Percentiles rank a stretch among this genome's conserved stretches.
These are phyloP conservation scores for Channa argus DNA, from an alignment of 2,113 vertebrate genomes.

Conservation along the genomic window DNA sequence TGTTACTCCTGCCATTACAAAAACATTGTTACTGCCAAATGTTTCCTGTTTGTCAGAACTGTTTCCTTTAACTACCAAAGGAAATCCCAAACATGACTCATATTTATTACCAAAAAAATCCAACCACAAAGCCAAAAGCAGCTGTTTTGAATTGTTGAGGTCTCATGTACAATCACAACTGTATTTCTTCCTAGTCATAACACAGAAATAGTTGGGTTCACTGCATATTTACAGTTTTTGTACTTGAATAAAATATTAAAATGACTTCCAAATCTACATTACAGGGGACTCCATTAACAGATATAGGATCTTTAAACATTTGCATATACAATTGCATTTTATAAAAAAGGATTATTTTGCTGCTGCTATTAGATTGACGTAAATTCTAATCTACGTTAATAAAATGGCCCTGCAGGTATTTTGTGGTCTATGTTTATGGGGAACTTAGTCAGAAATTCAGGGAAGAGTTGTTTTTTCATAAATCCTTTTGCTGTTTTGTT, in stretches of 20 bases:
- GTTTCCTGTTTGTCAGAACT: neutral
- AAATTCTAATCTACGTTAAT: no score
- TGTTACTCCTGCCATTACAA: neutral
- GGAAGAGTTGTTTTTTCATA: no score
- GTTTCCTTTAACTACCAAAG: neutral
- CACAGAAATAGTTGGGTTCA: neutral
- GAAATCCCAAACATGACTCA: neutral
- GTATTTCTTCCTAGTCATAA: neutral
- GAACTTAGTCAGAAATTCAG: neutral
- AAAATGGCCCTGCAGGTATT: no score
- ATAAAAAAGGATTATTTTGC: no score
- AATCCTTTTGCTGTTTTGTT: neutral
- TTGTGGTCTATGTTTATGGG: neutral
- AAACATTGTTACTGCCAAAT: neutral
- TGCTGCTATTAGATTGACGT: no score
- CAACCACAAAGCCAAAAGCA: neutral
- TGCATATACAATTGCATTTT: no score
- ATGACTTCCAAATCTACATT: no score
- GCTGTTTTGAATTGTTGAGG: neutral
- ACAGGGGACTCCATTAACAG: no score
- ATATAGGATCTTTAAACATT: no score
- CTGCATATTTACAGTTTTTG: neutral
- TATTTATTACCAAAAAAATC: neutral
- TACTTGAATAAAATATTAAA: no score
- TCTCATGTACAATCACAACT: neutral